Percentiles rank a stretch among this genome's conserved stretches.
Evolutionary conservation across 2,113 vertebrate species (phyloP).

Genomic region (Python bivittatus): DNA sequence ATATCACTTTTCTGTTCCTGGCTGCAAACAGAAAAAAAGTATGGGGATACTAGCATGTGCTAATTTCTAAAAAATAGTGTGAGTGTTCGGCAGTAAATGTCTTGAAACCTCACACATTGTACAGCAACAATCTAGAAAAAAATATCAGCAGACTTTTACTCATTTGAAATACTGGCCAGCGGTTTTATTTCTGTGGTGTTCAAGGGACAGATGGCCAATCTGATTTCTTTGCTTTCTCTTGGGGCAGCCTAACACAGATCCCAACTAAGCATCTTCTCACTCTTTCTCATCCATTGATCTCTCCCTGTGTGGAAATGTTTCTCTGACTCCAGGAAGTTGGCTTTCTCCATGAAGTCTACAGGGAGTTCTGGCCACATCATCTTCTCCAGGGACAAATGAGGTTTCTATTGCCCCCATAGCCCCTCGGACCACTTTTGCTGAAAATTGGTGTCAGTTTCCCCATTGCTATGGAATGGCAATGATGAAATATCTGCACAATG

Average conservation of each 20-base stretch:
- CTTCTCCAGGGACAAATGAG: neutral
- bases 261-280: neutral
- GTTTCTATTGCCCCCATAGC: neutral
- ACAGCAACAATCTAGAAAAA: neutral
- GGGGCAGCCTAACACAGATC: neutral
- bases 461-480: neutral
- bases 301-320: fast-evolving
- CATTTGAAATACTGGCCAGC: neutral
- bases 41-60: neutral
- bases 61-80: neutral
- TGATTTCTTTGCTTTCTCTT: neutral
- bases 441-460: neutral
- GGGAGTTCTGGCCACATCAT: neutral
- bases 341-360: neutral
- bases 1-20: neutral
- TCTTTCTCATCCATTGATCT: neutral
- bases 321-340: neutral
- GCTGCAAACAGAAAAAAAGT: neutral
- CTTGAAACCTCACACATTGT: neutral
- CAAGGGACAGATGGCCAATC: neutral
- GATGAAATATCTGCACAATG: neutral
- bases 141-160: neutral
- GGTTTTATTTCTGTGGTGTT: neutral
- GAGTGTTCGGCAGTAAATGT: too few relatives aligned
- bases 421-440: neutral